Evolutionary conservation across 2,888 invertebrate species (phyloP).

Genomic region (Tipula vernalis): DNA sequence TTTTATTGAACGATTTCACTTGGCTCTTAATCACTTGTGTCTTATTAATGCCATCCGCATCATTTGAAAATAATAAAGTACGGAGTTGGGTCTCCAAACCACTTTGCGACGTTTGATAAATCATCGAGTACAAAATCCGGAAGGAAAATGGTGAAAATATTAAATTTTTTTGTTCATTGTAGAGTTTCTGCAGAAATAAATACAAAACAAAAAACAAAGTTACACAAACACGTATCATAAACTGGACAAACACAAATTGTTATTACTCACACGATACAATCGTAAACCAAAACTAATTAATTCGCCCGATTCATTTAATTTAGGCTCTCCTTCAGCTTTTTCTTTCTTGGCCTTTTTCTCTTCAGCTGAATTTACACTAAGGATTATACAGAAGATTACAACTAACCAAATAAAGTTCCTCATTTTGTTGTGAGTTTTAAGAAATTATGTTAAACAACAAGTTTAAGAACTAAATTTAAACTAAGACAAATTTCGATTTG

Average conservation of each 20-base stretch:
- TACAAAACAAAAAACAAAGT: too few relatives aligned
- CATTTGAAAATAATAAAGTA: not conserved
- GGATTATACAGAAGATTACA: not conserved
- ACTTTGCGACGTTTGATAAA: not conserved
- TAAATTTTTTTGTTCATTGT: not conserved
- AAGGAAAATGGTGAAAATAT: not conserved
- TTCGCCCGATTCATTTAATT: not conserved
- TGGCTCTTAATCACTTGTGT: not conserved
- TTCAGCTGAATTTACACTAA: not conserved
- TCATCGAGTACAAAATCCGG: not conserved
- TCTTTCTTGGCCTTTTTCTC: not conserved
- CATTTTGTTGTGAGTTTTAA: not conserved
- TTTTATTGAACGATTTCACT: not conserved
- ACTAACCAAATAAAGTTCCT: not conserved
- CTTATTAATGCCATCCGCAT: not conserved
- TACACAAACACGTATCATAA: not conserved
- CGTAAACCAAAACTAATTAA: not conserved
- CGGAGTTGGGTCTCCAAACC: not conserved
- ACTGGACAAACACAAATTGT: not conserved
- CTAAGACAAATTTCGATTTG: not conserved
- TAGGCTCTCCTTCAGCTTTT: not conserved
- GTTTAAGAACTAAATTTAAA: not conserved
- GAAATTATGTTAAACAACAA: not conserved
- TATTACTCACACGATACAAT: not conserved
- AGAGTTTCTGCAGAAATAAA: not conserved